Conservation (phyloP, 2,113 vertebrate genomes). For the Xiphophorus hellerii region DNA sequence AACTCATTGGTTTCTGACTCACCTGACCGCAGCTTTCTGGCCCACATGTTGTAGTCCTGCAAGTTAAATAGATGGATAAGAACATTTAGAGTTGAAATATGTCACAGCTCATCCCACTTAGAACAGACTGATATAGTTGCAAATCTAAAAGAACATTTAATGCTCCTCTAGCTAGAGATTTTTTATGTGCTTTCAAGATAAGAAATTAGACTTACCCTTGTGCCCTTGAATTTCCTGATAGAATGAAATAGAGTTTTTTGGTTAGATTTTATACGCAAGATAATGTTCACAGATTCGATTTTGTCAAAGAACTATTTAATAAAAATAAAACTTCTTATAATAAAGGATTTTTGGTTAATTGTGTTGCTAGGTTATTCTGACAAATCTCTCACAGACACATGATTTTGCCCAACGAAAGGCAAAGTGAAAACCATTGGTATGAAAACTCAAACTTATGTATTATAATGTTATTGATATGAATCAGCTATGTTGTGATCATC, state of each 20-base stretch:
- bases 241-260: slow-evolving; percentile 6
- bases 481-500: too few species aligned
- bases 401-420: too few species aligned
- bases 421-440: too few species aligned
- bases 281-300: background rate
- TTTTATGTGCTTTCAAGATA: background rate
- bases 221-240: slow-evolving; percentile 30
- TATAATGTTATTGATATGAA: too few species aligned
- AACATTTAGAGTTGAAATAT: background rate
- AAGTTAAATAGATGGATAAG: slow-evolving; percentile 1
- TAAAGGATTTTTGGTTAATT: too few species aligned
- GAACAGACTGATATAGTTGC: background rate
- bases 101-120: background rate
- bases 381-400: too few species aligned
- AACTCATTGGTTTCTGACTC: slow-evolving; percentile 24
- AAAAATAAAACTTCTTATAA: too few species aligned
- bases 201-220: slow-evolving; percentile 44
- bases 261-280: slow-evolving; percentile 2
- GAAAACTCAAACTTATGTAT: too few species aligned
- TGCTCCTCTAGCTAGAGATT: background rate
- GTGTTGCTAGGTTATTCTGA: too few species aligned
- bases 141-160: background rate
- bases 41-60: slow-evolving; percentile 45
- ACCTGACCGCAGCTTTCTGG: slow-evolving; percentile 47
- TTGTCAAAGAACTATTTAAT: background rate